phyloP scores from a whole-genome alignment of 2,888 invertebrate species.

The Gandaritis pyraliata region DNA sequence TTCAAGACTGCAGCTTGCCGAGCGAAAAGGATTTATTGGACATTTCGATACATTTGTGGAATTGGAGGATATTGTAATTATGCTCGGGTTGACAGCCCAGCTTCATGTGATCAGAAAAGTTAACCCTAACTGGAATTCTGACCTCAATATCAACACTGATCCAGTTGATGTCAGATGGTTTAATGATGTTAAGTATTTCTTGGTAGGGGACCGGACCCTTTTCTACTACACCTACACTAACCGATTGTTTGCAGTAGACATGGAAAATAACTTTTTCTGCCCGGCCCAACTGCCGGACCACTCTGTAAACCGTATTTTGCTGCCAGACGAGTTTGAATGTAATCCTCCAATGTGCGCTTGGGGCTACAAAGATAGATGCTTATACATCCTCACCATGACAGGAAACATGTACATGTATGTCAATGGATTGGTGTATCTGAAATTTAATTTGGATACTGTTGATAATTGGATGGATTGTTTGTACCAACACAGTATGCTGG shows the following conservation, averaged over 20 bases:
- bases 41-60: conserved; percentile 53
- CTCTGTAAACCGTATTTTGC: neutral
- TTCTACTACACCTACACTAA: conserved; percentile 3
- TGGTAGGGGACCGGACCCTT: conserved; percentile 21
- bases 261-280: conserved; percentile 4
- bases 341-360: conserved; percentile 3
- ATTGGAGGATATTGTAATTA: conserved; percentile 28
- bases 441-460: conserved; percentile 3
- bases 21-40: conserved; percentile 50
- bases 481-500: conserved; percentile 59
- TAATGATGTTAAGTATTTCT: conserved; percentile 8
- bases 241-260: conserved; percentile 1
- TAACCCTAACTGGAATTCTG: neutral
- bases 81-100: conserved; percentile 13
- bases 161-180: neutral
- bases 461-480: conserved; percentile 30
- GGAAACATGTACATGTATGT: conserved; percentile 18
- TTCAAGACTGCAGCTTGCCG: conserved; percentile 49
- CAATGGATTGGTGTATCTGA: neutral
- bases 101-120: conserved; percentile 24
- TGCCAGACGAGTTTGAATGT: neutral
- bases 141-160: neutral
- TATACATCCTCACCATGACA: conserved; percentile 16
- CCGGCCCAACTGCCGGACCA: too few relatives aligned
- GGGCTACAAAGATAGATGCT: conserved; percentile 10